A percentile compares a stretch with the other conserved stretches of the same genome.
Conservation (phyloP, 2,113 vertebrate genomes). For the Zosterops borbonicus region DNA sequence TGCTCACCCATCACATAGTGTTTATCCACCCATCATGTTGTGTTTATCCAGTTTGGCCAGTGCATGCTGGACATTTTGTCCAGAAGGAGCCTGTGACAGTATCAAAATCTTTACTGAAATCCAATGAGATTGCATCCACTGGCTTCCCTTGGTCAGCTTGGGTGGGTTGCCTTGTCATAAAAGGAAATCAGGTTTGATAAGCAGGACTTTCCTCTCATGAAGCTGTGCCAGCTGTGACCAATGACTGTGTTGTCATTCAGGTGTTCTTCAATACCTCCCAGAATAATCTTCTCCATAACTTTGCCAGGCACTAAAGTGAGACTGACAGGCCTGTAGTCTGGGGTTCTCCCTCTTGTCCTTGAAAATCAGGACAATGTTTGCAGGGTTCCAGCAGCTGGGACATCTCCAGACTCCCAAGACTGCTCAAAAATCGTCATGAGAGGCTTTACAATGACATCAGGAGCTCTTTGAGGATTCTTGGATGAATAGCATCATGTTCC, state of each 20-base stretch:
- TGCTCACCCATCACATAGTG: not conserved
- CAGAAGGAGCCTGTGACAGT: not conserved
- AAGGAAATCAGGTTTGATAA: not conserved
- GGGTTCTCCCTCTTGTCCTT: not conserved
- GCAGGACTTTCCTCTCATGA: not conserved
- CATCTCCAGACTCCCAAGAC: not conserved
- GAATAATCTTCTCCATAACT: not conserved
- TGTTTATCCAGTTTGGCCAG: too few species aligned
- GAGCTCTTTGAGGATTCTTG: not conserved
- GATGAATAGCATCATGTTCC: not conserved
- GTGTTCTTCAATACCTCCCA: not conserved
- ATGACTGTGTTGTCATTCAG: not conserved
- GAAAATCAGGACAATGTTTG: accelerated
- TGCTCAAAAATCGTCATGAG: not conserved
- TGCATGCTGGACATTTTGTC: not conserved
- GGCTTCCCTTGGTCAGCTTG: not conserved
- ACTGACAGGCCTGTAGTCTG: not conserved
- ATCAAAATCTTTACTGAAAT: not conserved
- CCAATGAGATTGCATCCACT: not conserved
- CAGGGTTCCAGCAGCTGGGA: not conserved
- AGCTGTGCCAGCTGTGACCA: not conserved
- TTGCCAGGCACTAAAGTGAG: not conserved
- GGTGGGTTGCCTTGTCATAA: not conserved
- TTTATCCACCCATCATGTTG: not conserved
- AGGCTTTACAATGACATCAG: not conserved